Base-by-base conservation (phyloP, 1,140 invertebrate species). In the Sarcophaga bullata region DNA sequence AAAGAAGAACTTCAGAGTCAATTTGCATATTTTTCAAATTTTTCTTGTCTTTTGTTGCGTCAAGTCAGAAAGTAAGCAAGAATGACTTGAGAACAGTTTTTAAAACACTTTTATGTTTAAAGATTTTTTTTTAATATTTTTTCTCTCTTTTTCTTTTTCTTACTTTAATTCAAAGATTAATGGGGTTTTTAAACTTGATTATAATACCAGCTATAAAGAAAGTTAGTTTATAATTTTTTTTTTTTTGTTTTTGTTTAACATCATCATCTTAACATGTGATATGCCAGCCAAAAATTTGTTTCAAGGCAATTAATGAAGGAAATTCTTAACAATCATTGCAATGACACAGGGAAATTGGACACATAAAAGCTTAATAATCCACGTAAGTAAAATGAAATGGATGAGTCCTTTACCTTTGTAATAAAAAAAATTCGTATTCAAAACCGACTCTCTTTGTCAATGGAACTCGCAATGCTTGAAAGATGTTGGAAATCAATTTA, bases 1-100 rank as follows among this genome's bases (percentile, higher is more conserved):
- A n/a, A n/a, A n/a, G n/a, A n/a, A 58, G 15, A 15, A 58, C n/a
- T n/a, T 13, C n/a, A n/a, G 7, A 6, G 4, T 58, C 15, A 58
- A 58, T 58, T 58, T 58, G 54, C 54, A 58, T 58, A 58, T 58
- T 58, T 58, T 58, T 58, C 54, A 58, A 58, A 58, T 58, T 58
- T 58, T 58, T 58, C 54, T 58, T 58, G 15, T 58, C 54, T 58
- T 58, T 58, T 58, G 54, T 58, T 6, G 1, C 25, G 25, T 37
- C 1, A 37, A 13, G 54, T 3, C 13, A 58, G 54, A 13, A n/a
- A 58, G n/a, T 7, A 58, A 58, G n/a, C 11, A 58, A 58, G n/a
- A 58, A 13, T n/a, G 7, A 58, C 11, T 6, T 3, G 13, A 58
- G 13, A 58, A 58, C 54, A n/a, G 54, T 58, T n/a, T 58, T 58